phyloP scores from a whole-genome alignment of 2,113 vertebrate species.

The Shinisaurus crocodilurus region DNA sequence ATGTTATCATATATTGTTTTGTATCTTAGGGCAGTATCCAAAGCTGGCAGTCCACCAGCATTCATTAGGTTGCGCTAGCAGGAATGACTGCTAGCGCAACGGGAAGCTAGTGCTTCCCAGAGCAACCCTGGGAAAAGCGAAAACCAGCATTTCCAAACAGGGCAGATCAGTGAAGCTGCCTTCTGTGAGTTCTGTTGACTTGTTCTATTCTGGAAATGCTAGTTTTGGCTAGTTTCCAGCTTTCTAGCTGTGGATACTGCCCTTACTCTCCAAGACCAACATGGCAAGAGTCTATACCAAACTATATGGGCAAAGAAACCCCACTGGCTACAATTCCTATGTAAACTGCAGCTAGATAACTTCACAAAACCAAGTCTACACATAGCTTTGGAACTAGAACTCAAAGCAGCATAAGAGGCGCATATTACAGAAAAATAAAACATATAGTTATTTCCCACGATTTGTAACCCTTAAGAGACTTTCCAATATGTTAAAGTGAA shows the following conservation, averaged over 20 bases:
- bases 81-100: too few relatives aligned
- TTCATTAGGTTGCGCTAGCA: too few relatives aligned
- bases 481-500: slow-evolving; percentile 26
- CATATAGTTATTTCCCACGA: slow-evolving; percentile 32
- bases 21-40: background rate
- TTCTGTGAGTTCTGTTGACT: too few relatives aligned
- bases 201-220: too few relatives aligned
- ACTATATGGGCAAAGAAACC: background rate
- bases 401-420: background rate
- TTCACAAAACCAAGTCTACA: background rate
- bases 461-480: slow-evolving; percentile 4
- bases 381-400: background rate
- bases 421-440: slow-evolving; percentile 18
- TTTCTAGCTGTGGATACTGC: background rate
- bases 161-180: too few relatives aligned
- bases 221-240: too few relatives aligned
- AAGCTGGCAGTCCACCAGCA: too few relatives aligned
- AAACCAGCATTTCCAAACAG: too few relatives aligned
- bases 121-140: too few relatives aligned
- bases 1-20: background rate
- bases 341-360: background rate
- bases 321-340: background rate
- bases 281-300: background rate
- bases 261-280: background rate
- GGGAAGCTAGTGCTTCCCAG: too few relatives aligned